Conservation (phyloP, 2,888 invertebrate species). For the Ophion ellenae region DNA sequence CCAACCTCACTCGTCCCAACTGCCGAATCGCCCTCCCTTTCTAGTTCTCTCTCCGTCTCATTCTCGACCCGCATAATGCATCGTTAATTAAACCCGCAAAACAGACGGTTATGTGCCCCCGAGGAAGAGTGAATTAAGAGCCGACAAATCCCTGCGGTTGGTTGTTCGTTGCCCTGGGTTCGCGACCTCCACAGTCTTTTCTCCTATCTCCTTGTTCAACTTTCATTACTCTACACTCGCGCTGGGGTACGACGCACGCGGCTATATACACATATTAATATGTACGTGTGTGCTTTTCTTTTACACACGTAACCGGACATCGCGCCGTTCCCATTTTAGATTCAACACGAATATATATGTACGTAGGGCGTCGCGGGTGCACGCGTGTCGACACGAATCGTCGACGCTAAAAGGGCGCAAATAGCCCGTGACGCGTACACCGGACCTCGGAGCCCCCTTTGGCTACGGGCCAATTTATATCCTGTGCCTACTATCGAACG, state of each 20-base stretch:
- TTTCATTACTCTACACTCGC: background rate
- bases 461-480: background rate
- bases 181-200: slow-evolving; percentile 56
- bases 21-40: slow-evolving; percentile 14
- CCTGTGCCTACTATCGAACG: background rate
- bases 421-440: background rate
- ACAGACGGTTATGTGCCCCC: slow-evolving; percentile 51
- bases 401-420: background rate
- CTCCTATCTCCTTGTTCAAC: background rate
- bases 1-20: background rate
- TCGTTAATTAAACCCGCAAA: slow-evolving; percentile 64
- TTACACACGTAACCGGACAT: background rate
- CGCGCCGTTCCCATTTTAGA: background rate
- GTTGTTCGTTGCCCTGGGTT: slow-evolving; percentile 62
- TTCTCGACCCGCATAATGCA: slow-evolving; percentile 64
- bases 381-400: background rate
- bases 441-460: background rate
- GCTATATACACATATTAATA: background rate
- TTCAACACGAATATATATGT: background rate
- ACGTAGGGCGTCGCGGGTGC: background rate
- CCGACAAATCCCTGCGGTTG: slow-evolving; percentile 41
- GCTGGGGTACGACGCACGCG: too few relatives aligned
- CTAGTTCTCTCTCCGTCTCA: slow-evolving; percentile 34
- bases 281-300: background rate
- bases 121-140: slow-evolving; percentile 44